Conservation (phyloP, 2,113 vertebrate genomes). For the Daphoenositta chrysoptera region DNA sequence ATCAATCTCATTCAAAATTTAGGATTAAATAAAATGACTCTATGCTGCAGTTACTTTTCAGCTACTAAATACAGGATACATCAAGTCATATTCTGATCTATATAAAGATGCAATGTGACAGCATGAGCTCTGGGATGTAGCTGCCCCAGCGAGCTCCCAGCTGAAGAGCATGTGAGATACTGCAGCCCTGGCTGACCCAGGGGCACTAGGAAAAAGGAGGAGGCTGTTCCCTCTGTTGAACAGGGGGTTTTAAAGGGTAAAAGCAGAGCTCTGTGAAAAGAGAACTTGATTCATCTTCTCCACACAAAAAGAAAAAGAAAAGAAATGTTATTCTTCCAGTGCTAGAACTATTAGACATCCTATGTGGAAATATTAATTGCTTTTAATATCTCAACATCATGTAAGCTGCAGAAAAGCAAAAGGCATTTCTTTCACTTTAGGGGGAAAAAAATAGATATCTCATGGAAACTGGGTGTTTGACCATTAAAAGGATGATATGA, state of each 20-base stretch:
- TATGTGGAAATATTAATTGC: not conserved
- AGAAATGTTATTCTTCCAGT: not conserved
- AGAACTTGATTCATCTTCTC: not conserved
- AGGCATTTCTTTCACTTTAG: not conserved
- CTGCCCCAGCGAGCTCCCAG: not conserved
- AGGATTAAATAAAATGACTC: not conserved
- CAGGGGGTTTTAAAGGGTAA: not conserved
- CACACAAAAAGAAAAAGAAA: not conserved
- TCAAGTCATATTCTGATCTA: not conserved
- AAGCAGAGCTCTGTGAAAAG: not conserved
- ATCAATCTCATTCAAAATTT: not conserved
- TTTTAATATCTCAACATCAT: not conserved
- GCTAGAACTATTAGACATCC: not conserved
- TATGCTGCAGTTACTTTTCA: not conserved
- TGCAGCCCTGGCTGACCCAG: not conserved
- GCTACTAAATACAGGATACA: not conserved
- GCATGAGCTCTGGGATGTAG: not conserved
- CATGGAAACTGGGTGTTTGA: not conserved
- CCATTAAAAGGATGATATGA: not conserved
- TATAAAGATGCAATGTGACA: not conserved
- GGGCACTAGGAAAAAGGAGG: not conserved
- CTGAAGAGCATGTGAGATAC: rapidly evolving
- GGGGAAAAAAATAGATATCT: not conserved
- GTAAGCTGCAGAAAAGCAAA: not conserved
- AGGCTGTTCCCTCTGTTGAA: not conserved